Evolutionary conservation across 2,113 vertebrate genomes (phyloP), one percentile per base, ranked within the genome.

Genomic region (Calypte anna): DNA sequence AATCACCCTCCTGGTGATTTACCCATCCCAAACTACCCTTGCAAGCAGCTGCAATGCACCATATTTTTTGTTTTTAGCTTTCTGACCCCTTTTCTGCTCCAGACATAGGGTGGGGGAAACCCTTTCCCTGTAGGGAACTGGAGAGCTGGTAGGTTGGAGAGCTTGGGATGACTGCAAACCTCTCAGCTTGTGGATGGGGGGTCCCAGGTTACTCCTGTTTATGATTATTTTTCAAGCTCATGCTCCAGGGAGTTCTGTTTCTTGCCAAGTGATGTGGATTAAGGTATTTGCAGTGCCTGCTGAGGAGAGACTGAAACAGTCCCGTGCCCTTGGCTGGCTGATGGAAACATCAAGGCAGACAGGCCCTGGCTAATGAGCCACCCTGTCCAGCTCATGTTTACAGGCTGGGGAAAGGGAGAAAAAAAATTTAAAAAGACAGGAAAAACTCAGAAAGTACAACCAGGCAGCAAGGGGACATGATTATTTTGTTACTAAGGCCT

Each of bases 321-420:
- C 57, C 10, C 0, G 33, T 75, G 86, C 72, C 82, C 73, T 66
- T 3, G 3, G 3, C 9, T 18, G 25, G 43, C 81, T 74, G 72
- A 43, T 80, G 89, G 69, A 83, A 89, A 79, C 81, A 93, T 83
- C 62, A 79, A 89, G 73, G 66, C 61, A 89, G 82, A 36, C 57
- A 79, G 85, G 67, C 23, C 75, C 33, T 19, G 23, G 61, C 73
- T 91, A 93, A 95, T 66, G 82, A 91, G 85, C 57, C 55, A 73
- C 85, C 62, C 77, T 91, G 80, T 76, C 7, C 68, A 93, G 81
- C 72, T 55, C 1, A 2, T 70, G 72, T 83, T 89, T 89, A 74
- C 53, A 76, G 77, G 33, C 80, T 36, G 15, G 80, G 66, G 11
- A 55, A 69, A 54, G 57, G 40, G 40, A 13, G 40, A 40, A 33